phyloP scores from a whole-genome alignment of 2,113 vertebrate genomes.

The Rhipidura dahli region DNA sequence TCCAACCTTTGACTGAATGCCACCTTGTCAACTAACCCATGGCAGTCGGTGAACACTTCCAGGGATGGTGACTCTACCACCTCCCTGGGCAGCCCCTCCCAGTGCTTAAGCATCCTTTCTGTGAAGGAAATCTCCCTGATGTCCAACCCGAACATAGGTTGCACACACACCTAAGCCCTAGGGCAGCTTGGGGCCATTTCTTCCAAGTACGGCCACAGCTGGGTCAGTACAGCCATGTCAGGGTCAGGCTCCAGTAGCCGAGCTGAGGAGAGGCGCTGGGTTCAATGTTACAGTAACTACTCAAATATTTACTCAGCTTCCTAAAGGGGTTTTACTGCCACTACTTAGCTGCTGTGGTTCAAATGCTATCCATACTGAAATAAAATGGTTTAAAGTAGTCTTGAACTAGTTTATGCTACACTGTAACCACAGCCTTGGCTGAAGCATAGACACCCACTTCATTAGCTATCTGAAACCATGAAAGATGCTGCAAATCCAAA shows the following conservation, averaged over 20 bases:
- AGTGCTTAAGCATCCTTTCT: neutral
- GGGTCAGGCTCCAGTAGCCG: neutral
- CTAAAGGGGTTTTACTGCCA: neutral
- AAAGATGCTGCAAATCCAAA: neutral
- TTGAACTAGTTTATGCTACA: neutral
- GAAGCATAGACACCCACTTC: neutral
- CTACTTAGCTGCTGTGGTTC: neutral
- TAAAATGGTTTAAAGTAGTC: neutral
- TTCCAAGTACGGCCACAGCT: neutral
- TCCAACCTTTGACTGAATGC: neutral
- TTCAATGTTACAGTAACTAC: neutral
- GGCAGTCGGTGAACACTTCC: neutral
- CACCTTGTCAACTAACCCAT: neutral
- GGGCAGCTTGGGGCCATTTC: neutral
- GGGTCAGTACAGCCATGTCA: neutral
- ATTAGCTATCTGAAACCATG: neutral
- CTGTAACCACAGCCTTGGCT: neutral
- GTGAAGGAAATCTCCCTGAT: neutral
- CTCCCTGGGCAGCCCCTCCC: neutral
- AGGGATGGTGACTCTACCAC: neutral
- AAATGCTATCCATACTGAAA: neutral
- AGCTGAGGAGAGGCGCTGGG: neutral
- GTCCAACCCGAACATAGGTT: neutral
- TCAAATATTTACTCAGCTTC: slow-evolving; percentile 27
- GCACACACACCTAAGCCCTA: neutral